These are phyloP conservation scores for Aurelia sp. DNA, from an alignment of 30 jellyfish, hydroid and myxozoan genomes.

Conservation along the genomic window DNA sequence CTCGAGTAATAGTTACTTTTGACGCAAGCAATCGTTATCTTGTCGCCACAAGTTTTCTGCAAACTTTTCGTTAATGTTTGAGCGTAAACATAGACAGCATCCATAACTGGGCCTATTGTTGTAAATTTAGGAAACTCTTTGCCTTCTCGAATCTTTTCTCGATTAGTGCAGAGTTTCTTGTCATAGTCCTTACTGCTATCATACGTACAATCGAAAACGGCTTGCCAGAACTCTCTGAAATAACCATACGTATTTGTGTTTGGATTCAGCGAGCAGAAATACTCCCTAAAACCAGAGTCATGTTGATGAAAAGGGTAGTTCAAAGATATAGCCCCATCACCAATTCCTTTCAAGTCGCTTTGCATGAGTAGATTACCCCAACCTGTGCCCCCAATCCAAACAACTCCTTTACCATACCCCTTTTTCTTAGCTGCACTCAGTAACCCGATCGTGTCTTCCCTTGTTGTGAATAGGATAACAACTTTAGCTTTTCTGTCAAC, in stretches of 20 bases:
- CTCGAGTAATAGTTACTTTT: constrained; percentile 9
- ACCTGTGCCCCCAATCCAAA: constrained; percentile 67
- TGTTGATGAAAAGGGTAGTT: constrained; percentile 5
- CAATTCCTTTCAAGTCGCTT: not conserved
- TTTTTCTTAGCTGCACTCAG: constrained; percentile 46
- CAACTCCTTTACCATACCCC: constrained; percentile 10
- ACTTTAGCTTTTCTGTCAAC: constrained; percentile 66
- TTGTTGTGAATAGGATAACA: constrained; percentile 43
- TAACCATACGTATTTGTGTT: constrained; percentile 7
- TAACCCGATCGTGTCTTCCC: constrained; percentile 47
- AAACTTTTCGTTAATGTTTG: constrained; percentile 32
- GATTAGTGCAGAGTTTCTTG: constrained; percentile 33
- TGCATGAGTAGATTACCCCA: constrained; percentile 45
- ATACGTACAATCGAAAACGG: constrained; percentile 51
- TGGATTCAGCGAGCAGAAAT: constrained; percentile 64
- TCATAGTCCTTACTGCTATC: not conserved
- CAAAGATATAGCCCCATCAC: constrained; percentile 45
- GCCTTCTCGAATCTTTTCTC: constrained; percentile 33
- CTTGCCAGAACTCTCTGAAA: constrained; percentile 69
- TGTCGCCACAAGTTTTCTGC: constrained; percentile 25
- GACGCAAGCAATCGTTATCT: constrained; percentile 18
- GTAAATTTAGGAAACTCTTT: constrained; percentile 23
- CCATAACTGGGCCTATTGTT: constrained; percentile 51
- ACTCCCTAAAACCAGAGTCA: constrained; percentile 26
- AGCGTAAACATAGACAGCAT: constrained; percentile 67